Conservation (phyloP, 2,113 vertebrate species). For the Tyto alba region DNA sequence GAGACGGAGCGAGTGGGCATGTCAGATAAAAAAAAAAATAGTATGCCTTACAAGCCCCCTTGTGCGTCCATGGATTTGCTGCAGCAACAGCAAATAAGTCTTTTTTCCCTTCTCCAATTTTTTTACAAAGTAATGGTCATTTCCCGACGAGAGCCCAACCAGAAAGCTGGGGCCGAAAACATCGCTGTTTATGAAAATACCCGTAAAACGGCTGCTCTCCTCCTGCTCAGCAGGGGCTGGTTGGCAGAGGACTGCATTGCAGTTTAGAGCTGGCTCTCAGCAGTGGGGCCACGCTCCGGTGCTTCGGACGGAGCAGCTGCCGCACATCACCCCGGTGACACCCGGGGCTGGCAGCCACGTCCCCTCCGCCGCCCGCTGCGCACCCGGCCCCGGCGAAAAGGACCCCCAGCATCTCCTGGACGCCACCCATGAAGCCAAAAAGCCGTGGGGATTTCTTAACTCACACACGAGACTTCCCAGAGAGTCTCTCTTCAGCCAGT, state of each 20-base stretch:
- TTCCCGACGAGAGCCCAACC: background rate
- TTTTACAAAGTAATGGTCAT: background rate
- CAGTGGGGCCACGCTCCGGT: background rate
- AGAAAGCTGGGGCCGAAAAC: background rate
- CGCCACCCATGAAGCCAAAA: background rate
- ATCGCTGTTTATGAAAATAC: fast-evolving
- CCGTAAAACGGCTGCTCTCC: background rate
- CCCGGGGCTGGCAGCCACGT: fast-evolving
- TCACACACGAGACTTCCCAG: fast-evolving
- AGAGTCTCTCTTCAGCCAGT: background rate
- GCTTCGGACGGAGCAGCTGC: fast-evolving
- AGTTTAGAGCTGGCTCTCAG: background rate
- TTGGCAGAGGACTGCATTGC: background rate
- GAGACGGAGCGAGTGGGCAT: background rate
- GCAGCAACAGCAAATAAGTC: background rate
- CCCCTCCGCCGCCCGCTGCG: background rate
- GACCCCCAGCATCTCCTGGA: background rate
- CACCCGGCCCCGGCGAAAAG: fast-evolving
- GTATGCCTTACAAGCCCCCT: background rate
- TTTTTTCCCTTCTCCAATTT: background rate
- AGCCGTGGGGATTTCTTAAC: fast-evolving
- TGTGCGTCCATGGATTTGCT: fast-evolving
- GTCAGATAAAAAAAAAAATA: background rate
- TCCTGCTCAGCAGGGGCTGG: background rate
- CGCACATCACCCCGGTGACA: background rate